A percentile compares a stretch with the other conserved stretches of the same genome.
Conservation (phyloP, 2,797 vertebrate species). For the Podarcis siculus region DNA sequence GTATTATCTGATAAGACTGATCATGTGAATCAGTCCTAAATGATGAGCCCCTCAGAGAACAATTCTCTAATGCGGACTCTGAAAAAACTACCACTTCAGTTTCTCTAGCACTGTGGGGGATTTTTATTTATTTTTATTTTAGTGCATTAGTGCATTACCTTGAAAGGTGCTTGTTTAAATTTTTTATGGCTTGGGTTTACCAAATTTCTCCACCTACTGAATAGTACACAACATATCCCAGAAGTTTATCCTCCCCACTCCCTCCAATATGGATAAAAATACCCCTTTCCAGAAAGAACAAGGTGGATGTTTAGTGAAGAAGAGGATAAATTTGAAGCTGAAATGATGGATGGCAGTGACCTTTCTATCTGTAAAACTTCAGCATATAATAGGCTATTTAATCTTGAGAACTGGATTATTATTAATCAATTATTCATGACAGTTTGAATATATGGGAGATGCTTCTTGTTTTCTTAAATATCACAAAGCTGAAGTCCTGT, state of each 20-base stretch:
- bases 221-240: not conserved
- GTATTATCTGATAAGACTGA: not conserved
- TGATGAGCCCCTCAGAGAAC: not conserved
- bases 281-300: constrained; percentile 48
- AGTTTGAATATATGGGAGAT: constrained; percentile 75
- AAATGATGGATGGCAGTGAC: constrained; percentile 70
- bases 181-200: not conserved
- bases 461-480: constrained; percentile 77
- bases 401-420: constrained; percentile 71
- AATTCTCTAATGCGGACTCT: not conserved
- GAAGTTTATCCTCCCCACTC: constrained; percentile 12
- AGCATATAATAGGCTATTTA: constrained; percentile 75
- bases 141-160: not conserved
- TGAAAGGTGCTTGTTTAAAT: not conserved
- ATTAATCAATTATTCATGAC: constrained; percentile 81
- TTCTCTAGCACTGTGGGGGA: not conserved
- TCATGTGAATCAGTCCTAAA: not conserved
- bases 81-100: not conserved
- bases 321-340: constrained; percentile 62
- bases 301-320: constrained; percentile 40
- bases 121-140: not conserved
- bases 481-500: constrained; percentile 73
- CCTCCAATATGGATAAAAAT: constrained; percentile 8
- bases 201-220: constrained; percentile 9
- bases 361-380: constrained; percentile 67